Base-by-base conservation (phyloP, 2,888 invertebrate genomes). In the Synergus itoensis region DNA sequence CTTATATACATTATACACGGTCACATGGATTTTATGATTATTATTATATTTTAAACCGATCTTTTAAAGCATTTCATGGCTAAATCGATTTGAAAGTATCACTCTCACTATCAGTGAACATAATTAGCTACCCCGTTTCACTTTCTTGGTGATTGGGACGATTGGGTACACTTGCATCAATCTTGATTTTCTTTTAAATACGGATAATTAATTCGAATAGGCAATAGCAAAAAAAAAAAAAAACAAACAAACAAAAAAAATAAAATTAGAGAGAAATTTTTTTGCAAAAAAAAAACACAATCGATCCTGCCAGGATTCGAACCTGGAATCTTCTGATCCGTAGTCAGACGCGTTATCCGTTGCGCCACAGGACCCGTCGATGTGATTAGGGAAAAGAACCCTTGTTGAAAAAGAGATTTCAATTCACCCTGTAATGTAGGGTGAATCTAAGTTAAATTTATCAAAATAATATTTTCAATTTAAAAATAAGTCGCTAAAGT, bases 331-430 rank as follows among this genome's bases (percentile, higher is more conserved):
- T 94, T 94, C 94, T 94, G 94, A 94, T 94, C 94, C 94, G 94
- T 94, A 94, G 94, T 94, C 94, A 94, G 94, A 94, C 94, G 94
- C 94, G 94, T 95, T 94, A 94, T 94, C 89, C 90, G 89, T 90
- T 89, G 89, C 89, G 89, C 89, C 89, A 89, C 89, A 89, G 87
- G 89, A 89, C 89, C 89, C 48, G 16, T 4, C 48, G 14, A 36
- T 36, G 11, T 48, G 4, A 3, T 9, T 4, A 21, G 28, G 69
- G 48, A 28, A 53, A 48, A 28, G 36, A 21, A 69, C 69, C 69
- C 48, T 28, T 16, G 14, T 69, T 4, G 9, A 0, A n/a, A 1
- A 67, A 41, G 43, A 18, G 43, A 67, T 21, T 21, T 60, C 60
- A 12, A 45, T 21, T 1, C 11, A 60, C 60, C 60, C 12, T 21